Conservation (phyloP, 2,888 invertebrate genomes). For the Lochmaea crataegi region DNA sequence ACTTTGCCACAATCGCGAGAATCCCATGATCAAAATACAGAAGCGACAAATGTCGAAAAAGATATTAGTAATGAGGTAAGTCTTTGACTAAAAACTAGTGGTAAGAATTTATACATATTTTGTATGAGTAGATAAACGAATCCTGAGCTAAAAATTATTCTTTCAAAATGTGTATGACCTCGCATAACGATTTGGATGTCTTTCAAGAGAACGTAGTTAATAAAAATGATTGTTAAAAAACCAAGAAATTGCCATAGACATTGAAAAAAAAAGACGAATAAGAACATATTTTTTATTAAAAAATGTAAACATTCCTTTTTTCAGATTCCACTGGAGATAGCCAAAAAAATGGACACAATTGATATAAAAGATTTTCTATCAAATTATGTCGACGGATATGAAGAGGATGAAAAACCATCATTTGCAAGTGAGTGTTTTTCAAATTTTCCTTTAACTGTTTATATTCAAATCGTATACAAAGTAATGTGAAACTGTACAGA, state of each 20-base stretch:
- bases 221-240: background rate
- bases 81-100: no score
- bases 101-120: no score
- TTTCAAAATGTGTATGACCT: no score
- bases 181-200: no score
- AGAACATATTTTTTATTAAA: no score
- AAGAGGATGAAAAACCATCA: conserved; percentile 19
- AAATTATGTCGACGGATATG: conserved; percentile 58
- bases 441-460: background rate
- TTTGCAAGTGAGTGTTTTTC: conserved; percentile 46
- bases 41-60: background rate
- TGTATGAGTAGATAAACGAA: no score
- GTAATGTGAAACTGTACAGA: no score
- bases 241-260: no score
- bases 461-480: no score
- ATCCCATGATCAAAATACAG: background rate
- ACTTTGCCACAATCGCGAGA: background rate
- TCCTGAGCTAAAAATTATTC: no score
- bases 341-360: conserved; percentile 56
- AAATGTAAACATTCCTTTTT: conserved; percentile 38
- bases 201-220: no score
- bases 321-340: conserved; percentile 60
- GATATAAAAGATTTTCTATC: conserved; percentile 56
- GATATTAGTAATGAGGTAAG: background rate
- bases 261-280: no score